Evolutionary conservation across 2,888 invertebrate genomes (phyloP).

Genomic region (Ligdia adustata): DNA sequence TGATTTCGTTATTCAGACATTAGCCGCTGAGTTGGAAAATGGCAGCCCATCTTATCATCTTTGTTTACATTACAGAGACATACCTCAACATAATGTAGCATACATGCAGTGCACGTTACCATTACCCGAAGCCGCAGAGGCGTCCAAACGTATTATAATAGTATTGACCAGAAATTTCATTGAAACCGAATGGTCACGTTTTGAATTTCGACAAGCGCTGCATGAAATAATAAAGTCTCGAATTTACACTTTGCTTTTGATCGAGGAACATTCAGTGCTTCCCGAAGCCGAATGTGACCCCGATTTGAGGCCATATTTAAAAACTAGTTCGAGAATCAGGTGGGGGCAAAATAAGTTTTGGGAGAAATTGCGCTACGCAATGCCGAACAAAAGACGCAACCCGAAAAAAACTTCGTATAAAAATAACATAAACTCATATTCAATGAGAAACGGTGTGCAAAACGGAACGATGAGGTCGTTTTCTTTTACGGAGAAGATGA

Average conservation of each 20-base stretch:
- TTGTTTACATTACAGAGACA: slow-evolving; percentile 94
- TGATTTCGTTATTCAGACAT: slow-evolving; percentile 93
- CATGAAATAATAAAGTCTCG: slow-evolving; percentile 93
- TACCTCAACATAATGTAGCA: slow-evolving; percentile 87
- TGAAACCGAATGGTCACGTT: slow-evolving; percentile 96
- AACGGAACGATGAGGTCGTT: slow-evolving; percentile 85
- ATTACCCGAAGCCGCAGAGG: slow-evolving; percentile 94
- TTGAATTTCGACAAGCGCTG: slow-evolving; percentile 94
- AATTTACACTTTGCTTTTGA: slow-evolving; percentile 92
- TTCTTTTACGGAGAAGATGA: slow-evolving; percentile 82
- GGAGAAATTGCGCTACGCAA: slow-evolving; percentile 94
- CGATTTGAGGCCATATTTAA: slow-evolving; percentile 94
- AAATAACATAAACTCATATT: slow-evolving; percentile 93
- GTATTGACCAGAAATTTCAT: slow-evolving; percentile 94
- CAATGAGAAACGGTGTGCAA: slow-evolving; percentile 86
- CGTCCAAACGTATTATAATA: slow-evolving; percentile 93
- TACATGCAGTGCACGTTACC: slow-evolving; percentile 89
- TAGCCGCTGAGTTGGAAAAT: slow-evolving; percentile 94
- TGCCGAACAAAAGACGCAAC: slow-evolving; percentile 88
- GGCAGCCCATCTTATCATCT: slow-evolving; percentile 91
- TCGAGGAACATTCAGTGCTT: slow-evolving; percentile 92
- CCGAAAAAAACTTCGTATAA: slow-evolving; percentile 86
- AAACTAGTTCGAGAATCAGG: slow-evolving; percentile 92
- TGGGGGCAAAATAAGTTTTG: slow-evolving; percentile 97
- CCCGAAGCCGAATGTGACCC: slow-evolving; percentile 93